phyloP scores from a whole-genome alignment of 2,113 vertebrate species.

The Microtus oregoni region DNA sequence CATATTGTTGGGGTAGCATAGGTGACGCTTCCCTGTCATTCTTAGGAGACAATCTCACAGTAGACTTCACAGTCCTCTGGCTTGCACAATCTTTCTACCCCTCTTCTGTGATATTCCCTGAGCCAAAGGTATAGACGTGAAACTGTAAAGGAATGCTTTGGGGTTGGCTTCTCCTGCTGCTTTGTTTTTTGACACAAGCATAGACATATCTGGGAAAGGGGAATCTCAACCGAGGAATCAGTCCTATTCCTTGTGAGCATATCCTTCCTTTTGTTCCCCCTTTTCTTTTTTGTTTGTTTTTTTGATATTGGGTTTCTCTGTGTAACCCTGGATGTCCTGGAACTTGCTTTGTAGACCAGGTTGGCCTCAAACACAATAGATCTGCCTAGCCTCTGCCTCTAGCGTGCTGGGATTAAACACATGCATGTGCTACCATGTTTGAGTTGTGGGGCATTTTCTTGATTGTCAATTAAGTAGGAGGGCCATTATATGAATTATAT shows the following conservation, averaged over 20 bases:
- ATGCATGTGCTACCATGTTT: rapidly evolving
- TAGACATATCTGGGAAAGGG: background rate
- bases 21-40: background rate
- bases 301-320: background rate
- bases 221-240: background rate
- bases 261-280: background rate
- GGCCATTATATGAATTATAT: background rate
- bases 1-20: no score
- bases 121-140: background rate
- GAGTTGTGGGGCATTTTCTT: background rate
- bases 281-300: background rate
- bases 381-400: background rate
- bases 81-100: no score
- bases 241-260: background rate
- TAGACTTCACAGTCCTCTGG: background rate
- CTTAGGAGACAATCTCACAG: background rate
- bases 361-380: background rate
- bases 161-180: background rate
- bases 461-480: background rate
- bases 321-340: background rate
- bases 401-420: background rate
- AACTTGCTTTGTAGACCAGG: background rate
- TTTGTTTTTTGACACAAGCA: background rate
- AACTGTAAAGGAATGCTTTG: background rate
- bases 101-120: background rate